phyloP scores from a whole-genome alignment of 2,888 invertebrate genomes.

The Embidobia sp. region DNA sequence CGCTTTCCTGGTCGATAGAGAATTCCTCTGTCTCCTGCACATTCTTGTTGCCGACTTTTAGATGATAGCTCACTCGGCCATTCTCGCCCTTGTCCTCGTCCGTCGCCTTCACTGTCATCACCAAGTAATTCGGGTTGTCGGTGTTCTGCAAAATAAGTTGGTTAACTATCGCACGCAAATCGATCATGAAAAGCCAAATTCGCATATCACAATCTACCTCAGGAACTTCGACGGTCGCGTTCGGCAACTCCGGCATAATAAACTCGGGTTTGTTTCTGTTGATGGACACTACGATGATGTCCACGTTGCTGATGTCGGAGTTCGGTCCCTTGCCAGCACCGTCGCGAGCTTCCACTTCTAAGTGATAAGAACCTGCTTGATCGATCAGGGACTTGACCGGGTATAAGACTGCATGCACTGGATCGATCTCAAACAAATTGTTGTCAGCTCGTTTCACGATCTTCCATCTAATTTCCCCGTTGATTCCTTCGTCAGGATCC shows the following conservation, averaged over 20 bases:
- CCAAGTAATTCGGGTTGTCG: conserved; percentile 88
- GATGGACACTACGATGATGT: conserved; percentile 89
- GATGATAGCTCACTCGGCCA: conserved; percentile 91
- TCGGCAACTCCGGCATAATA: conserved; percentile 88
- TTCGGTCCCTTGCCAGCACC: conserved; percentile 86
- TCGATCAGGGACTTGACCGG: conserved; percentile 88
- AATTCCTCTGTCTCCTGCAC: conserved; percentile 92
- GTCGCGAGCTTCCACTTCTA: conserved; percentile 90
- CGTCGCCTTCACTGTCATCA: conserved; percentile 91
- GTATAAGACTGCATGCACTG: conserved; percentile 90
- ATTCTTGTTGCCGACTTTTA: conserved; percentile 89
- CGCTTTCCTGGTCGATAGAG: conserved; percentile 88
- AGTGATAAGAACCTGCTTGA: conserved; percentile 83
- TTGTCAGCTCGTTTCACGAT: conserved; percentile 87
- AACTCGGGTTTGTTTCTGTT: conserved; percentile 93
- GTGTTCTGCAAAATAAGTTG: conserved; percentile 84
- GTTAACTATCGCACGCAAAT: too few relatives aligned
- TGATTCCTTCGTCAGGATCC: conserved; percentile 90
- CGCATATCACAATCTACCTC: conserved; percentile 85
- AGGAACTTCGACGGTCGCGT: conserved; percentile 90
- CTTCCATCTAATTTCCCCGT: conserved; percentile 89
- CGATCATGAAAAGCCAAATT: too few relatives aligned
- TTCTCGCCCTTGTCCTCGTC: conserved; percentile 93
- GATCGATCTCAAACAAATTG: conserved; percentile 88
- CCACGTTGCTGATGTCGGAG: conserved; percentile 87